Base-by-base conservation (phyloP, 2,888 invertebrate genomes). In the Ophion slaviceki region DNA sequence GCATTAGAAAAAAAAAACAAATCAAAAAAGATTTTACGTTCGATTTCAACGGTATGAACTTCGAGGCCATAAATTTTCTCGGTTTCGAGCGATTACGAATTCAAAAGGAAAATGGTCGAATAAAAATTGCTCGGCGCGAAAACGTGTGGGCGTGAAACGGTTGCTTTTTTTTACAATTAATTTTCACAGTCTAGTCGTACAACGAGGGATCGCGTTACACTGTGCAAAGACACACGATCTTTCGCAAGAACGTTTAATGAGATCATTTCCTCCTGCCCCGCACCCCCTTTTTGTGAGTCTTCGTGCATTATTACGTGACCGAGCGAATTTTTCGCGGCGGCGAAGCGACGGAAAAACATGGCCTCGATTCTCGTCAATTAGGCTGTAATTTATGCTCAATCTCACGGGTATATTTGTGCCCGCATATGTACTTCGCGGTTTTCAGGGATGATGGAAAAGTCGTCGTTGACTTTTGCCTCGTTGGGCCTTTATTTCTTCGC, bases 331-430 rank as follows among this genome's bases (percentile, higher is more conserved):
- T 82, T 47, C 47, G 47, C 47, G 47, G 14, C 78, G 47, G 59
- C 71, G 32, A 40, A 17, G 45, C 61, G 71, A 40, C 61, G 47
- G 59, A 40, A 66, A 71, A 47, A 11, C 72, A 61, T 36, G 78
- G 47, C 72, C 78, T 82, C 72, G 78, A 78, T 72, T 72, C 72
- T 53, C 45, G 45, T 78, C 72, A 78, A 82, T 82, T 72, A 82
- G 72, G 72, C 45, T 47, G 45, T 72, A 66, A 78, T 82, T 78
- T 78, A 47, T 61, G 72, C 78, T 67, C 8, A 59, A 78, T 77
- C 78, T 80, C 7, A 32, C 36, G 45, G n/a, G 24, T 24, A 40
- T 28, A 47, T 47, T 17, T 47, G 28, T 47, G 45, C 2, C 20
- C 67, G 67, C 59, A 4, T 40, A 8, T 45, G 8, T 40, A 59